Base-by-base conservation (phyloP, 2,888 invertebrate genomes). In the Drosophila quinaria region DNA sequence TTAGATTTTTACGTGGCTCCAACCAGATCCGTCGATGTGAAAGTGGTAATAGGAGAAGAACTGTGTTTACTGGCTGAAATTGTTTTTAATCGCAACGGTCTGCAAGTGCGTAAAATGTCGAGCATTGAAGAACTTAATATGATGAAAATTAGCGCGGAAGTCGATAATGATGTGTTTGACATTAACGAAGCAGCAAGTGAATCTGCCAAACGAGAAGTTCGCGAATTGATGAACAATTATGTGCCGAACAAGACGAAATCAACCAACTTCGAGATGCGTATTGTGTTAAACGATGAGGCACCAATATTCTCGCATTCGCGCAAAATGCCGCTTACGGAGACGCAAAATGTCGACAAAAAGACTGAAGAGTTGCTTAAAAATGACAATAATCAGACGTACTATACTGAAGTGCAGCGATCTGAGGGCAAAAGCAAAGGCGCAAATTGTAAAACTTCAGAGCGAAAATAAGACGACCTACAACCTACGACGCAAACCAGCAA, bases 381-480 rank as follows among this genome's bases (percentile, higher is more conserved):
- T 19, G 19, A 3, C 19, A 19, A 2, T 19, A 19, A n/a, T n/a
- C n/a, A n/a, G n/a, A n/a, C n/a, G n/a, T n/a, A n/a, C n/a, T n/a
- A n/a, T n/a, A n/a, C 3, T 3, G 19, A 19, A 19, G 19, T 2
- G 3, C 3, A 1, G 1, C 1, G 2, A 19, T 25, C 5, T 25
- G 6, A 25, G 5, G 2, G 2, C 4, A 25, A 2, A 25, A 25
- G 25, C 4, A n/a, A n/a, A n/a, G n/a, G n/a, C n/a, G n/a, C 25
- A 3, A 31, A 31, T 6, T 8, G 6, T 31, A 31, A 19, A 3
- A 19, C 3, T 31, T 8, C 31, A 8, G 31, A 31, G 8, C 8
- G 9, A 31, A 31, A 31, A 8, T 31, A 8, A 31, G 9, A 31
- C 37, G 37, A 9, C 22, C 3, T 61, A 61, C 37, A 68, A 58